Conservation (phyloP, 2,888 invertebrate species). For the Thera obeliscata region DNA sequence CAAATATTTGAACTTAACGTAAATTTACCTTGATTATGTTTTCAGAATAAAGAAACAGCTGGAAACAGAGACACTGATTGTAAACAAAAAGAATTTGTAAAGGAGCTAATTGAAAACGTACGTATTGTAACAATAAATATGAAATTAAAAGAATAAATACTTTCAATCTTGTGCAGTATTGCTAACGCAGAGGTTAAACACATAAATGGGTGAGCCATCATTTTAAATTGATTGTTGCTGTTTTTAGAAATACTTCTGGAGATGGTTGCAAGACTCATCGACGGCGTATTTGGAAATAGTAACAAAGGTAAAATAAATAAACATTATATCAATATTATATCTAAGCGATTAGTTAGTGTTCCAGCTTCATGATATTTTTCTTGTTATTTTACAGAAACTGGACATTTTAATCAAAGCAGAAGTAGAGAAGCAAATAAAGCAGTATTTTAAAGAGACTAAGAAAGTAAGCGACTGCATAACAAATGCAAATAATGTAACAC, state of each 20-base stretch:
- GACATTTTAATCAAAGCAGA: conserved; percentile 49
- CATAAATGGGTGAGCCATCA: background rate
- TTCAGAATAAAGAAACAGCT: background rate
- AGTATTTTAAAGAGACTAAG: conserved; percentile 21
- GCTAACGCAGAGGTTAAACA: too few relatives aligned
- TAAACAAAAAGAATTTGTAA: conserved; percentile 35
- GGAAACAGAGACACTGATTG: conserved; percentile 4
- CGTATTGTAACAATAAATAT: conserved; percentile 7
- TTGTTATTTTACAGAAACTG: conserved; percentile 46
- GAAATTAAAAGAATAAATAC: too few relatives aligned
- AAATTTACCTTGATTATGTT: too few relatives aligned
- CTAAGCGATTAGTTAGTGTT: too few relatives aligned
- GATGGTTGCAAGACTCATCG: conserved; percentile 53
- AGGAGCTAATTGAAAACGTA: conserved; percentile 48
- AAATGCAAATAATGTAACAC: background rate
- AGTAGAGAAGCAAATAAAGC: conserved; percentile 45
- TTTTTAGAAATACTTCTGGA: conserved; percentile 58
- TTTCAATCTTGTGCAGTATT: background rate
- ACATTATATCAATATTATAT: too few relatives aligned
- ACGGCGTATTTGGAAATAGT: conserved; percentile 49
- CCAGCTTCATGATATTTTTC: background rate
- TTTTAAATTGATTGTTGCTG: background rate
- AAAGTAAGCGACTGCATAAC: background rate
- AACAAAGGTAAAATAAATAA: conserved; percentile 43
- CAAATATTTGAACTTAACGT: too few relatives aligned